Evolutionary conservation across 1,140 invertebrate species (phyloP).

Genomic region (Neotoxoptera formosana): DNA sequence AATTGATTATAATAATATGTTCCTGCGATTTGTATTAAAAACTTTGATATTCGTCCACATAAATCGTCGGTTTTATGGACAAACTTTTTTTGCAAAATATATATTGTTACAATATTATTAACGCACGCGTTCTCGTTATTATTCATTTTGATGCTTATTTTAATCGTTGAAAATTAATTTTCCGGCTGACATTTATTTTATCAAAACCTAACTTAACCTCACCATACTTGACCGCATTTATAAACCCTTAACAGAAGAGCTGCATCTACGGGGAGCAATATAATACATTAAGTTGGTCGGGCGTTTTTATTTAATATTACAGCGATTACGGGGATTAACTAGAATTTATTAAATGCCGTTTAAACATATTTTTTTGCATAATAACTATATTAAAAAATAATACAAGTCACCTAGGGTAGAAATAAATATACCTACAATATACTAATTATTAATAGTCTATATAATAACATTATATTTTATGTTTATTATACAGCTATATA

Average conservation of each 20-base stretch:
- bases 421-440: neutral
- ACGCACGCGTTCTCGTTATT: neutral
- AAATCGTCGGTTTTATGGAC: neutral
- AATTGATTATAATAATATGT: neutral
- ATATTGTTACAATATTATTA: neutral
- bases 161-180: neutral
- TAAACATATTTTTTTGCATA: neutral
- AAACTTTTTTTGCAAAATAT: neutral
- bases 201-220: neutral
- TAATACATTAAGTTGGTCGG: neutral
- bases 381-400: neutral
- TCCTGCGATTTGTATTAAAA: neutral
- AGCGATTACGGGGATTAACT: neutral
- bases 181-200: neutral
- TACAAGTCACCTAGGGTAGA: neutral
- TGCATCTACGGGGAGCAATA: neutral
- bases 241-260: neutral
- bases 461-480: constrained; percentile 2
- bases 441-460: neutral
- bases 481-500: neutral
- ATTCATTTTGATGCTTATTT: neutral
- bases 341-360: neutral
- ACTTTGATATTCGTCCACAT: neutral
- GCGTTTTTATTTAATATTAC: neutral
- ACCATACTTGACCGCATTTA: neutral